Percentiles rank a stretch among this genome's conserved stretches.
phyloP scores from a whole-genome alignment of 2,113 vertebrate species.

The Poeciliopsis turrubarensis region DNA sequence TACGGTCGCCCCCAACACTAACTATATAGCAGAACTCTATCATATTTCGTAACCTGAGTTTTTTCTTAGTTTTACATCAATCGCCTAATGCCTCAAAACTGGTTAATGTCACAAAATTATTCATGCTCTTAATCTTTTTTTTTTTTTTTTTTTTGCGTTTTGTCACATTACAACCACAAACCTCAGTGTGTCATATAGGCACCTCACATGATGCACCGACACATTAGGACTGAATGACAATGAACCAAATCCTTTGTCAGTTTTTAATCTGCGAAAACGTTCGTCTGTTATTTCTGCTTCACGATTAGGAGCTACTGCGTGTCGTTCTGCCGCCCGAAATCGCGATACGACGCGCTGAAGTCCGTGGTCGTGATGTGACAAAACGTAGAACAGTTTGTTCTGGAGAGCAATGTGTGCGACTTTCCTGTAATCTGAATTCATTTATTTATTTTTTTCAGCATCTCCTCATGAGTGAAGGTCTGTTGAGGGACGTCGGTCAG shows the following conservation, averaged over 20 bases:
- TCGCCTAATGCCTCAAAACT: neutral
- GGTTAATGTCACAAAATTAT: neutral
- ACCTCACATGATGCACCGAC: neutral
- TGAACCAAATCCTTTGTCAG: neutral
- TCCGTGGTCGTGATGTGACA: neutral
- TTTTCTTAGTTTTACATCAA: too few species aligned
- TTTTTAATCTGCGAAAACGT: neutral
- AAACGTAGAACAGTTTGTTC: neutral
- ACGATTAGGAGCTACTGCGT: neutral
- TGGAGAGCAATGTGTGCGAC: constrained; percentile 70
- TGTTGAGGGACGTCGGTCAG: constrained; percentile 73
- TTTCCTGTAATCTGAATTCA: neutral
- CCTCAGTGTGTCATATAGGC: neutral
- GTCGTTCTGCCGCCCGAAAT: neutral
- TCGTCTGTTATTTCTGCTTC: neutral
- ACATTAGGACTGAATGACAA: neutral
- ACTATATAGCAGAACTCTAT: too few species aligned
- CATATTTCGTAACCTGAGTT: too few species aligned
- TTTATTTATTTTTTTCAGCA: constrained; percentile 59
- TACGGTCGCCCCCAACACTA: constrained; percentile 45
- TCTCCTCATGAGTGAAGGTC: constrained; percentile 69
- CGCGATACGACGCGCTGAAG: neutral
- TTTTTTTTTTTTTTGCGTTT: neutral
- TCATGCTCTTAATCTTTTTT: neutral
- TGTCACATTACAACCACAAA: neutral